Percentiles rank a stretch among this genome's conserved stretches.
Conservation (phyloP, 2,888 invertebrate genomes). For the Cecidostiba fungosa region DNA sequence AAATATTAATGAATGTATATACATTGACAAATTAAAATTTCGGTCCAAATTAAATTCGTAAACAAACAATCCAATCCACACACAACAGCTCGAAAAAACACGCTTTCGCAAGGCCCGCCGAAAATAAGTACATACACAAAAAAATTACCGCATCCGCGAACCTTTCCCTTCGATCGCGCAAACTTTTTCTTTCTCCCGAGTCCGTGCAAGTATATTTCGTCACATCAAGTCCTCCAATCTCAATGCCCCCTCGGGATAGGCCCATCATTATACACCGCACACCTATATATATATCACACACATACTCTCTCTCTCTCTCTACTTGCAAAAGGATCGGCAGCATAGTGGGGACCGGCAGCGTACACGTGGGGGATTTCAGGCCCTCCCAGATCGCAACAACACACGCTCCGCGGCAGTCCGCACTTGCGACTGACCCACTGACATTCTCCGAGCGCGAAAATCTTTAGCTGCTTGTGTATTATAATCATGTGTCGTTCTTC, state of each 20-base stretch:
- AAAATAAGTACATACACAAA: neutral
- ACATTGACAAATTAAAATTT: too few species aligned
- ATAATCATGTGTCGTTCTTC: conserved; percentile 34
- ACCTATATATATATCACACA: neutral
- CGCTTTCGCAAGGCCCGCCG: neutral
- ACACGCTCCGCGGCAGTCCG: neutral
- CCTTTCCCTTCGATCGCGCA: neutral
- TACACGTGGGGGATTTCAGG: conserved; percentile 37
- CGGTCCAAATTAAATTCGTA: too few species aligned
- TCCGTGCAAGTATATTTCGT: neutral
- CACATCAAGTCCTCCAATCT: neutral
- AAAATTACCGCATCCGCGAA: neutral
- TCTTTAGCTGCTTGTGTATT: too few species aligned
- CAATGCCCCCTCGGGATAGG: neutral
- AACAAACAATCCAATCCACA: too few species aligned
- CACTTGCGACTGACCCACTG: conserved; percentile 59
- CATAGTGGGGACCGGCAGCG: conserved; percentile 12
- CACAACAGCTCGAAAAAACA: too few species aligned
- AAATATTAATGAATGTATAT: too few species aligned
- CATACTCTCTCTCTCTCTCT: neutral
- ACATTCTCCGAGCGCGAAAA: conserved; percentile 46
- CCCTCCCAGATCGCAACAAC: conserved; percentile 18
- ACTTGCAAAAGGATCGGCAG: too few species aligned
- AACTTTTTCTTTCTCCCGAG: conserved; percentile 16
- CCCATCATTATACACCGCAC: neutral